Evolutionary conservation across 2,113 vertebrate species (phyloP), one percentile per base, ranked within the genome.

Genomic region (Empidonax traillii): DNA sequence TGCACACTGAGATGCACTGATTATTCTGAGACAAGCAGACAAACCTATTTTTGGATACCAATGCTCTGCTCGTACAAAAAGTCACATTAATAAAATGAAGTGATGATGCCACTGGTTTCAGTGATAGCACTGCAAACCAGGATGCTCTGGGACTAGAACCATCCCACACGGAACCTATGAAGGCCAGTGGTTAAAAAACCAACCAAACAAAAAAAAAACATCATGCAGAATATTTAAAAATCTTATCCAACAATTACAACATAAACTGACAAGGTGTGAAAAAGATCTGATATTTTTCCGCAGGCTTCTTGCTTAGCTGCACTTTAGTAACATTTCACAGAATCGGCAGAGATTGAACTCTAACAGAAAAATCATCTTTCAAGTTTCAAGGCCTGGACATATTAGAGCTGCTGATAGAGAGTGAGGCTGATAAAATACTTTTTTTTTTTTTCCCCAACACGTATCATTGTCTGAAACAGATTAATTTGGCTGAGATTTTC

Each of bases 401-500:
- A 41, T 30, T 31, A 93, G 33, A 89, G 27, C 9, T 35, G 62
- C 12, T 62, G 46, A 75, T 2, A 72, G 62, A 85, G 55, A 82
- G 82, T 47, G 30, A 90, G 75, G 27, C 8, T 46, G 25, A 65
- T 61, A 82, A 90, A 87, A 90, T 22, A 4, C 2, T 8, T 47
- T 41, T 46, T 49, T 25, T 39, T 11, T 43, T 58, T 58, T 56
- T 30, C 37, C 27, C 6, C n/a, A 49, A 2, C 17, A 49, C 6
- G 5, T 74, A 51, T 80, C 27, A 55, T 37, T 66, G 31, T 76
- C 49, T 87, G 35, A 90, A 83, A 72, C 17, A 71, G 56, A 76
- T 73, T 71, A n/a, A 86, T 80, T 73, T 90, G 21, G 18, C 20
- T 71, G 63, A 90, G 44, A 83, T 88, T 96, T 69, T 92, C 51